phyloP scores from a whole-genome alignment of 2,888 invertebrate genomes.

The Spilosoma lubricipeda region DNA sequence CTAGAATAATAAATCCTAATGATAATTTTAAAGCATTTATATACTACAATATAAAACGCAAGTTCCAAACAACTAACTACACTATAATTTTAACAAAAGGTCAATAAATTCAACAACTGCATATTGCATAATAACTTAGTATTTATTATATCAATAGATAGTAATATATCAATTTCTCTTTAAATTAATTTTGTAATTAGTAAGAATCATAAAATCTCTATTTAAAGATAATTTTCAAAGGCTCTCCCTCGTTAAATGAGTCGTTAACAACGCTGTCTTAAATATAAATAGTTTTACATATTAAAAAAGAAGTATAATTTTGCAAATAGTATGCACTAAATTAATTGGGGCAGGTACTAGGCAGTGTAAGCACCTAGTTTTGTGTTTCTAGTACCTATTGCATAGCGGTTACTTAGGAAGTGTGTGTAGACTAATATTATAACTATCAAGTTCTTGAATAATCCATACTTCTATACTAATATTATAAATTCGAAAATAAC shows the following conservation, averaged over 20 bases:
- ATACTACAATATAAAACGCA: conserved; percentile 34
- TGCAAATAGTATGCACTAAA: conserved; percentile 25
- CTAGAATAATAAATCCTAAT: conserved; percentile 39
- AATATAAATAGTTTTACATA: conserved; percentile 13
- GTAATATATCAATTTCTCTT: conserved; percentile 36
- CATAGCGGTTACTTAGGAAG: not conserved
- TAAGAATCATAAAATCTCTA: conserved; percentile 5
- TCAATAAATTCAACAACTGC: conserved; percentile 34
- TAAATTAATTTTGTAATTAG: conserved; percentile 9
- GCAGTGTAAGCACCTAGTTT: conserved; percentile 32
- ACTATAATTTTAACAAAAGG: conserved; percentile 30
- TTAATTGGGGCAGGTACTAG: conserved; percentile 49
- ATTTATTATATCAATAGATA: conserved; percentile 25
- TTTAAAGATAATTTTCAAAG: conserved; percentile 26
- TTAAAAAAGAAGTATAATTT: conserved; percentile 14
- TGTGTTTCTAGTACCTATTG: conserved; percentile 20
- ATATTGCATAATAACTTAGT: conserved; percentile 24
- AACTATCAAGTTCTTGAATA: not conserved
- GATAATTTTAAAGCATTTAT: conserved; percentile 45
- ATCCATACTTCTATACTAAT: not conserved
- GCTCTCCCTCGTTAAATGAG: conserved; percentile 3
- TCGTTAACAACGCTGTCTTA: conserved; percentile 9
- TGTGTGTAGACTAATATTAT: not conserved
- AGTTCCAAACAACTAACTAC: conserved; percentile 32
- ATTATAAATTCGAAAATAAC: no score